phyloP scores from a whole-genome alignment of 2,888 invertebrate species.

The Agrilus cyanescens region DNA sequence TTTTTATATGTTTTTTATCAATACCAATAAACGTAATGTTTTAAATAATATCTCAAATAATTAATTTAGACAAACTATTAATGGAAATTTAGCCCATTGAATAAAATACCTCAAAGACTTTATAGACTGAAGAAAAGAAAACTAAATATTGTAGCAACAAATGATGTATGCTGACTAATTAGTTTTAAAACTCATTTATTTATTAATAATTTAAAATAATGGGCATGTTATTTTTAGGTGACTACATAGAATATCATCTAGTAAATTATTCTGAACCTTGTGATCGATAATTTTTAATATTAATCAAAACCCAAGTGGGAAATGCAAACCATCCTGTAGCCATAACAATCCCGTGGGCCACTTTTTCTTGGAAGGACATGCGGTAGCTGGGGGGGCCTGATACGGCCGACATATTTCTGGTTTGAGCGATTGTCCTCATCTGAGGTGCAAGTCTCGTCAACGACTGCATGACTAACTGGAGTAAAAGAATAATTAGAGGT shows the following conservation, averaged over 20 bases:
- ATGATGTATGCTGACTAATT: too few relatives aligned
- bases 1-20: too few relatives aligned
- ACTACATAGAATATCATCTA: conserved; percentile 4
- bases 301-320: conserved; percentile 12
- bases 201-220: too few relatives aligned
- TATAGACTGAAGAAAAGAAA: too few relatives aligned
- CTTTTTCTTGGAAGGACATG: conserved; percentile 26
- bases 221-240: conserved; percentile 4
- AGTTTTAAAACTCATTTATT: too few relatives aligned
- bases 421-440: background rate
- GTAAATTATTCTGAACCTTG: conserved; percentile 4
- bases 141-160: too few relatives aligned
- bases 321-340: conserved; percentile 16
- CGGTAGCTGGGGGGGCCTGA: conserved; percentile 28
- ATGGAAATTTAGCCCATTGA: too few relatives aligned
- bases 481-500: too few relatives aligned
- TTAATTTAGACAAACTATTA: too few relatives aligned
- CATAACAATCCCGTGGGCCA: conserved; percentile 25
- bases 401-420: conserved; percentile 21
- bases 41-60: too few relatives aligned
- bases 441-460: conserved; percentile 2
- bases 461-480: background rate
- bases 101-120: too few relatives aligned
- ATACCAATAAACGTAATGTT: too few relatives aligned
- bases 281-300: conserved; percentile 12